Evolutionary conservation across 2,888 invertebrate species (phyloP), one percentile per base, ranked within the genome.

Genomic region (Acronicta leporina): DNA sequence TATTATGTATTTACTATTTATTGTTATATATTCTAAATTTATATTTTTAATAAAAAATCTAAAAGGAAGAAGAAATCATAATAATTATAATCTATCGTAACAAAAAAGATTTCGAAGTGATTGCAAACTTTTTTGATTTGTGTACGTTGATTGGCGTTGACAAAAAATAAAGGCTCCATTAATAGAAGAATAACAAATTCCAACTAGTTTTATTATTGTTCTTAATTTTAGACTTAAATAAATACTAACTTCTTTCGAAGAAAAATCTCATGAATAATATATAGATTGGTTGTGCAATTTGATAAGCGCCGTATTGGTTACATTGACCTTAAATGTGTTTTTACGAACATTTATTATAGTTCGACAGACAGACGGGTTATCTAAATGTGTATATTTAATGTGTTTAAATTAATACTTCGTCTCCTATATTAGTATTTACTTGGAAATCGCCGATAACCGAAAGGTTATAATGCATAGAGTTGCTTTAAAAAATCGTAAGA

Each of bases 341-440:
- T 35, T 52, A 30, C 11, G 20, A 48, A 44, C 44, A 51, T 45
- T 60, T 48, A 66, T 52, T 46, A 66, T 33, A 44, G 16, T 35
- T 60, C 40, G 30, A 48, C 9, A n/a, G 8, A 40, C 41, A 41
- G 16, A 53, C 43, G 43, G 43, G 43, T 54, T 52, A 41, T 45
- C 10, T 55, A 66, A 64, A 74, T 66, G 46, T 63, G 68, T 64
- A 47, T 75, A 68, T 72, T n/a, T 76, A 77, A 76, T 72, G 63
- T 49, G 54, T 54, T 61, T 75, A 68, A 77, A 76, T 77, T 76
- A 77, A 68, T 68, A 50, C 13, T 54, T 56, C 4, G 41, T 15
- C 15, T 30, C 25, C 35, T 11, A 2, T 33, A 38, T 33, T 53
- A 27, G 8, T 55, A 53, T 57, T 52, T 44, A 48, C 44, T 14